Base-by-base conservation (phyloP, 92 coral and sea anemone genomes). In the Epizoanthus fatuus region DNA sequence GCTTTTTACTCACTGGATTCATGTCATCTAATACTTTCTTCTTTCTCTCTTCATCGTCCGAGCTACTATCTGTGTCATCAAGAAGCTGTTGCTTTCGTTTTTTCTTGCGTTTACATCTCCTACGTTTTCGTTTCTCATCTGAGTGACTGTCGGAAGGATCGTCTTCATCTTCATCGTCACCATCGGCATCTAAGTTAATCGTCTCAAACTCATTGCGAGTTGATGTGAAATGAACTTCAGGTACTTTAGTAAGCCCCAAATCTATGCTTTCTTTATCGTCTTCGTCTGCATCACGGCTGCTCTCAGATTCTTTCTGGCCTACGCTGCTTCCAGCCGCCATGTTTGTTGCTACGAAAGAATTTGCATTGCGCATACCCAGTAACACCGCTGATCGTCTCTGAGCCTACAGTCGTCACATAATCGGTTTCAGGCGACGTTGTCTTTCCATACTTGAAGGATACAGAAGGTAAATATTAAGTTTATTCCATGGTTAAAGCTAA, bases 141-240 rank as follows among this genome's bases (percentile, higher is more conserved):
- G 92, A 87, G 47, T 81, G 94, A 51, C 87, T 92, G 72, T 86
- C 95, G 22, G 86, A 86, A 47, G 90, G 86, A n/a, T 85, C 84
- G 45, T 91, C 96, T 22, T 87, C 95, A 38, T 92, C 98, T 11
- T 97, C 99, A 52, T 92, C 98, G 25, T 97, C 99, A 8, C 90
- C 95, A 81, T 97, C 96, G 40, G 92, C 99, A 55, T 97, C 99
- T 54, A 97, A 87, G 63, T 93, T 90, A 49, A 97, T 96, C 76
- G 94, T 93, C 69, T 97, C 98, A 88, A 97, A 97, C 58, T 89
- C 93, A 45, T 86, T 82, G 79, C 89, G 90, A 25, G 90, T 32
- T 22, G 72, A 82, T 9, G 65, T 81, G 63, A 89, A 89, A 80
- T 79, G 78, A 15, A 89, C 94, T 4, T 57, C 89, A 74, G 94